phyloP scores from a whole-genome alignment of 2,888 invertebrate species.

The Hydriomena furcata region DNA sequence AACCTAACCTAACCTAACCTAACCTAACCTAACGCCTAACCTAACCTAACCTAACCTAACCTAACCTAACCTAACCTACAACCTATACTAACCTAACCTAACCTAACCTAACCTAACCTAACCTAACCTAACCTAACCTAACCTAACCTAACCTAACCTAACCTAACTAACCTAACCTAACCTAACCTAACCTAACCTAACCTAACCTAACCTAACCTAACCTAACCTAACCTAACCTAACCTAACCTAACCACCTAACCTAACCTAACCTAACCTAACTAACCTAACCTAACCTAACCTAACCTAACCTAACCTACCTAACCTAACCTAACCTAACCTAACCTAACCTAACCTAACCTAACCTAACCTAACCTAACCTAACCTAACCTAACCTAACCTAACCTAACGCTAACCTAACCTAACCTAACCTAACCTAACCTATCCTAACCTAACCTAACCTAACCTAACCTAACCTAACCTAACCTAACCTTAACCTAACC shows the following conservation, averaged over 20 bases:
- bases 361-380: conserved; percentile 39
- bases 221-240: conserved; percentile 34
- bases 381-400: conserved; percentile 34
- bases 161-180: conserved; percentile 37
- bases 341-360: conserved; percentile 34
- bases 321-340: conserved; percentile 37
- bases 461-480: conserved; percentile 32
- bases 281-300: conserved; percentile 34
- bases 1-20: conserved; percentile 30
- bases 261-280: conserved; percentile 31
- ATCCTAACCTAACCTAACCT: conserved; percentile 30
- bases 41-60: conserved; percentile 41
- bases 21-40: conserved; percentile 24
- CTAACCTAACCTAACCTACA: conserved; percentile 36
- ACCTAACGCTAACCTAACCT: conserved; percentile 30
- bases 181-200: conserved; percentile 36
- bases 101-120: conserved; percentile 40
- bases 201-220: conserved; percentile 31
- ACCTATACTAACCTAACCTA: conserved; percentile 34
- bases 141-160: conserved; percentile 38
- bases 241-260: conserved; percentile 36
- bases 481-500: conserved; percentile 31
- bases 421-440: conserved; percentile 33
- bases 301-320: conserved; percentile 37
- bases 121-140: conserved; percentile 41